A percentile compares a stretch with the other conserved stretches of the same genome.
Conservation (phyloP, 2,888 invertebrate species). For the Tromatobia lineatoria region DNA sequence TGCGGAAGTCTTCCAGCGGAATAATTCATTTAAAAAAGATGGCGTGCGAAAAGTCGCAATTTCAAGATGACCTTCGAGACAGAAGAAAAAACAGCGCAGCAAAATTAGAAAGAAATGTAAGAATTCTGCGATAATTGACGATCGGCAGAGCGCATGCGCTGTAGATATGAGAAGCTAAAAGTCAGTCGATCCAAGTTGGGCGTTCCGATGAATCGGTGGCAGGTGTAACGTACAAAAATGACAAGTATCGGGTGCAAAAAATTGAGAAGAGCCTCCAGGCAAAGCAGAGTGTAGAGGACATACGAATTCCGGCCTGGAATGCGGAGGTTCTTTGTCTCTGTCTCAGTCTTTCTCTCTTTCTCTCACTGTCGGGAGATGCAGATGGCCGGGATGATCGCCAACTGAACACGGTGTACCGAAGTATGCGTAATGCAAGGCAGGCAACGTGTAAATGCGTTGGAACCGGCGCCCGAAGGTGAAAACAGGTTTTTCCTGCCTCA, state of each 20-base stretch:
- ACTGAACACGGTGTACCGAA: constrained; percentile 4
- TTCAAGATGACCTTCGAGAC: constrained; percentile 13
- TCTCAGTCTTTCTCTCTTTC: constrained; percentile 6
- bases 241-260: constrained; percentile 3
- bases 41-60: background rate
- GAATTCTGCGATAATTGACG: background rate
- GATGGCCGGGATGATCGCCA: constrained; percentile 46
- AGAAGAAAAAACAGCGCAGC: background rate
- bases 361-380: constrained; percentile 37
- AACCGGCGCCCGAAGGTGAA: constrained; percentile 37
- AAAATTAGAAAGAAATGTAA: background rate
- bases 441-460: constrained; percentile 7
- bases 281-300: constrained; percentile 35
- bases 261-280: background rate
- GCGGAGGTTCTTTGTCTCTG: constrained; percentile 19
- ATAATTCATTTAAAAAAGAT: constrained; percentile 2
- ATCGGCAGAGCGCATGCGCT: background rate
- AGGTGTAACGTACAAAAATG: constrained; percentile 50
- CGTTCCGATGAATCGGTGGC: constrained; percentile 7
- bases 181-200: background rate
- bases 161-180: background rate
- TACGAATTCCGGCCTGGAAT: constrained; percentile 55
- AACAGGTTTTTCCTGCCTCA: constrained; percentile 56
- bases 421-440: background rate
- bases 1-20: constrained; percentile 54